phyloP scores from a whole-genome alignment of 2,113 vertebrate species.

The Pipa parva region DNA sequence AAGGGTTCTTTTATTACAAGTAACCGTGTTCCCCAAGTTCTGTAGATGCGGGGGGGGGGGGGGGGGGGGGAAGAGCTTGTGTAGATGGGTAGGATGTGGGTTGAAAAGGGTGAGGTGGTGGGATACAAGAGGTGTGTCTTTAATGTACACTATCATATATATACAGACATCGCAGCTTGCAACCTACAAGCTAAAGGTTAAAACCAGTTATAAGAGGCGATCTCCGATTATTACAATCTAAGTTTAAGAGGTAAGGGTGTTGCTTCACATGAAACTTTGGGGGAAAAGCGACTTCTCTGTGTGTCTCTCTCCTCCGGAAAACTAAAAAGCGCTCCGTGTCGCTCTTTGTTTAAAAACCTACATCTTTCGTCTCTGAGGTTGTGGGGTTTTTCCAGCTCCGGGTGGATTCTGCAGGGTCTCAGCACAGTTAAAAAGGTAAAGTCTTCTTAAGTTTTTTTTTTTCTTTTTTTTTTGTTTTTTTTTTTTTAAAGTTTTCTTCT shows the following conservation, averaged over 20 bases:
- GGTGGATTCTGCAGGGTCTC: slow-evolving; percentile 37
- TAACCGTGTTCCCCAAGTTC: slow-evolving; percentile 74
- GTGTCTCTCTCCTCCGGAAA: slow-evolving; percentile 85
- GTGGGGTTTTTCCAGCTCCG: slow-evolving; percentile 41
- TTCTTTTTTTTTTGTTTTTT: slow-evolving; percentile 14
- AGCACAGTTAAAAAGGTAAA: slow-evolving; percentile 43
- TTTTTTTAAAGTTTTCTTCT: slow-evolving; percentile 20
- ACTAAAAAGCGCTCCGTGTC: slow-evolving; percentile 41
- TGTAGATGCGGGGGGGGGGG: slow-evolving; percentile 65
- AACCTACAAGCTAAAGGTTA: slow-evolving; percentile 92
- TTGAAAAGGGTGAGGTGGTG: slow-evolving; percentile 79
- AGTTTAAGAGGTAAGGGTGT: slow-evolving; percentile 99
- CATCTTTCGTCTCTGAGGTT: slow-evolving; percentile 59
- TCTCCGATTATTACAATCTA: slow-evolving; percentile 99
- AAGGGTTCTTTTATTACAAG: slow-evolving; percentile 50
- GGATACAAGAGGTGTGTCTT: slow-evolving; percentile 82
- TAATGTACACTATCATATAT: slow-evolving; percentile 99
- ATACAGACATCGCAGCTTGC: slow-evolving; percentile 95
- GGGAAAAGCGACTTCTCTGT: slow-evolving; percentile 92
- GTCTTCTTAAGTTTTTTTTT: slow-evolving; percentile 26
- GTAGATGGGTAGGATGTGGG: slow-evolving; percentile 59
- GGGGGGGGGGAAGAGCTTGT: slow-evolving; percentile 60
- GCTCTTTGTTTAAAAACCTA: slow-evolving; percentile 57
- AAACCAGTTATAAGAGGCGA: slow-evolving; percentile 99
- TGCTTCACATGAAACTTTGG: slow-evolving; percentile 99